These are phyloP conservation scores for Coilia nasus DNA, from an alignment of 2,797 vertebrate genomes.

Conservation along the genomic window DNA sequence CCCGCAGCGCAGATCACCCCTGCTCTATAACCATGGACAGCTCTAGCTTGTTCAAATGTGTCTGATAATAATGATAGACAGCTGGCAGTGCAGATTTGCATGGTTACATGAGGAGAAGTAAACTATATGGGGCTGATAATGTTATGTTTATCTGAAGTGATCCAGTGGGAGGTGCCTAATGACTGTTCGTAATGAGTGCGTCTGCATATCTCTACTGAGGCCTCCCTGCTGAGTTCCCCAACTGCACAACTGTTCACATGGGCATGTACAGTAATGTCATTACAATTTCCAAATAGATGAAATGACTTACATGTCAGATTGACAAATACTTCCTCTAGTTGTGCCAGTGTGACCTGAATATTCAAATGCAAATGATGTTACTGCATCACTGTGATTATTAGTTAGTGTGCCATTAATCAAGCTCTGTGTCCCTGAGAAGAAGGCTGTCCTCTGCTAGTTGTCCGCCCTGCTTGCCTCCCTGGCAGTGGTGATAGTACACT, in stretches of 20 bases:
- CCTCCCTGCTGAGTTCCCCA: neutral
- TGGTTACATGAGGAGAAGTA: neutral
- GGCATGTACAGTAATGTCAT: neutral
- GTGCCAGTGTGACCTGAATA: neutral
- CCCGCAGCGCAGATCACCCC: too few relatives aligned
- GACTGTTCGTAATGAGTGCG: neutral
- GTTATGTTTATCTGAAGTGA: neutral
- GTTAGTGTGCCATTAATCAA: constrained; percentile 7
- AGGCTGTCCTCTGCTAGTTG: neutral
- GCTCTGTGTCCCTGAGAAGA: neutral
- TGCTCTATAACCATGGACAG: too few relatives aligned
- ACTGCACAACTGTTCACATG: neutral
- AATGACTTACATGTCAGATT: neutral
- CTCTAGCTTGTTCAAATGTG: too few relatives aligned
- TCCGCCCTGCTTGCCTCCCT: neutral
- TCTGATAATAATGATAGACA: too few relatives aligned
- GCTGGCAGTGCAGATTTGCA: neutral
- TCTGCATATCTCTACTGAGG: neutral
- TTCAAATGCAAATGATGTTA: neutral
- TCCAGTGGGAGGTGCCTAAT: neutral
- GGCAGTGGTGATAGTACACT: neutral
- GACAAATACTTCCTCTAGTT: neutral
- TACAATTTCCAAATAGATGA: neutral
- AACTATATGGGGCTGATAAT: neutral
- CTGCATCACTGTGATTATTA: neutral